A percentile compares a stretch with the other conserved stretches of the same genome.
phyloP scores from a whole-genome alignment of 37 sponge, comb jelly and placozoan species.

The Axinella damicornis region DNA sequence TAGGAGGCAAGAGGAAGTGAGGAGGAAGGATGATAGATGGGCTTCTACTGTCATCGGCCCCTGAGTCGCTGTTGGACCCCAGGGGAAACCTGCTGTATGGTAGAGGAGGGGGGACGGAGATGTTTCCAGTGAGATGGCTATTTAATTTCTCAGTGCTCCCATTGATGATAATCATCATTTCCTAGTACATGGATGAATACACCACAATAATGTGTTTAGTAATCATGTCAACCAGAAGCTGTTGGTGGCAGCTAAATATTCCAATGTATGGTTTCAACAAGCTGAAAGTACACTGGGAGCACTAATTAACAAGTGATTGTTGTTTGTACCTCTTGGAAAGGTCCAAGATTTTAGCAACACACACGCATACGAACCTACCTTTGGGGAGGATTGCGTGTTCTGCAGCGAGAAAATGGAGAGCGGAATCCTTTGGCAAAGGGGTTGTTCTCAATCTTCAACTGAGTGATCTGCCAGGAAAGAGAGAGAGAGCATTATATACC shows the following conservation, averaged over 20 bases:
- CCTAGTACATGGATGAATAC: too few species aligned
- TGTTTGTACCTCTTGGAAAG: too few species aligned
- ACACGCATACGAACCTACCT: neutral
- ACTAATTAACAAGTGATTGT: too few species aligned
- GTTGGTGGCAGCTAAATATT: neutral
- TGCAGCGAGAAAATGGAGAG: conserved; percentile 51
- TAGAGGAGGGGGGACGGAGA: neutral
- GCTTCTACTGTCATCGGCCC: neutral
- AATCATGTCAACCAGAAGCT: neutral
- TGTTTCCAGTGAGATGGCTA: too few species aligned
- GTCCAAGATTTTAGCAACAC: too few species aligned
- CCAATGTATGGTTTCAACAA: neutral
- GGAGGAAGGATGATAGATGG: neutral
- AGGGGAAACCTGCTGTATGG: conserved; percentile 2
- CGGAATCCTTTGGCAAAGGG: conserved; percentile 89
- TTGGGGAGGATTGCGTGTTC: conserved; percentile 28
- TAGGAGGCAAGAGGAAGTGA: too few species aligned
- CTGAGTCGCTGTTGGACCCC: conserved; percentile 4
- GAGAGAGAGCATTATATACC: too few species aligned
- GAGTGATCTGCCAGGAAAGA: conserved; percentile 70
- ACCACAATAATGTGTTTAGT: too few species aligned
- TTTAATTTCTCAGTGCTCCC: too few species aligned
- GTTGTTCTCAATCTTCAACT: conserved; percentile 85
- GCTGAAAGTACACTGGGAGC: neutral
- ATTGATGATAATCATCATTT: too few species aligned